Evolutionary conservation across 2,888 invertebrate species (phyloP).

Genomic region (Drosophila eohydei): DNA sequence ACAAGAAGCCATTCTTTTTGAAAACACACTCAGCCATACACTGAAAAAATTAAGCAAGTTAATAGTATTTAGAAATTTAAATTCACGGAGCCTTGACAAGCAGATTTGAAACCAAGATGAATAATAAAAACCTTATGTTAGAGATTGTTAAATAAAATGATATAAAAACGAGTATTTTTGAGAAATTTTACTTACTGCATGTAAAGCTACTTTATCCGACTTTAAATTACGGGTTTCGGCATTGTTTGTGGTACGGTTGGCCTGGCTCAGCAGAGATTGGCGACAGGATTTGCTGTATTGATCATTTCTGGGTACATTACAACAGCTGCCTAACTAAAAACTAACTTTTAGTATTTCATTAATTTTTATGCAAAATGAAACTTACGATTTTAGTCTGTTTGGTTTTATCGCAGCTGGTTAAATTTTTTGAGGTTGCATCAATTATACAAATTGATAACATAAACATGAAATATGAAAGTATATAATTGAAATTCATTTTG

Average conservation of each 20-base stretch:
- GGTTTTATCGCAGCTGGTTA: slow-evolving; percentile 50
- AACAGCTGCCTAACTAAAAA: slow-evolving; percentile 49
- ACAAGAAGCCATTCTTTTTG: slow-evolving; percentile 45
- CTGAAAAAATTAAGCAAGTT: slow-evolving; percentile 17
- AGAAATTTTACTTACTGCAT: slow-evolving; percentile 46
- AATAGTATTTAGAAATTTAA: neutral
- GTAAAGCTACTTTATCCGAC: slow-evolving; percentile 51
- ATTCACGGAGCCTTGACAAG: neutral
- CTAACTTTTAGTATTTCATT: neutral
- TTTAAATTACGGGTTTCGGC: slow-evolving; percentile 30
- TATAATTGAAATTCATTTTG: slow-evolving; percentile 36
- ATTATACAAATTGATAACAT: slow-evolving; percentile 4
- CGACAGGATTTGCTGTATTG: slow-evolving; percentile 46
- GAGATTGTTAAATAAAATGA: neutral
- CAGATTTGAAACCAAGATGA: neutral
- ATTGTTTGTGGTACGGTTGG: slow-evolving; percentile 34
- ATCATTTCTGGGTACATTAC: slow-evolving; percentile 54
- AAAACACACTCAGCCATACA: slow-evolving; percentile 70
- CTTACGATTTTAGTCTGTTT: slow-evolving; percentile 59
- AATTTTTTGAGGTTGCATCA: slow-evolving; percentile 13
- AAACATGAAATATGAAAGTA: slow-evolving; percentile 6
- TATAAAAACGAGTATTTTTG: neutral
- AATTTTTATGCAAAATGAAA: neutral
- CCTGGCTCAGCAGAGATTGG: slow-evolving; percentile 41
- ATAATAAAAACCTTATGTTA: neutral